phyloP scores from a whole-genome alignment of 2,888 invertebrate genomes.

The Tanypteryx hageni region DNA sequence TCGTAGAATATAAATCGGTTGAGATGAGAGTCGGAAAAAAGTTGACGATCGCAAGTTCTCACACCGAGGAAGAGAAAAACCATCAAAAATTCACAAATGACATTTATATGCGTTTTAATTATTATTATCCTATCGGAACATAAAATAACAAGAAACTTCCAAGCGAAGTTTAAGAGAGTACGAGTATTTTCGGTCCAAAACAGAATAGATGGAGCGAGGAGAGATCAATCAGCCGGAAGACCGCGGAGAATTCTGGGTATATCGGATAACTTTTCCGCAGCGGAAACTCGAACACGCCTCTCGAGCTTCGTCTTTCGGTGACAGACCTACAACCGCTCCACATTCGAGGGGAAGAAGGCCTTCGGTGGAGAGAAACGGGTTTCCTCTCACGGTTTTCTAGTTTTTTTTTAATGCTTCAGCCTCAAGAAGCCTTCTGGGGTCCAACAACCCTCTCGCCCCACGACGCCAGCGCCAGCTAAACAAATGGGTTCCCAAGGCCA shows the following conservation, averaged over 20 bases:
- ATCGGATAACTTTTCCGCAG: constrained; percentile 1
- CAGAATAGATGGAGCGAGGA: background rate
- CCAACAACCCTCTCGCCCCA: background rate
- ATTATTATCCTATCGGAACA: too few species aligned
- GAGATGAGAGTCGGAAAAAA: background rate
- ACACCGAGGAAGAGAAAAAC: background rate
- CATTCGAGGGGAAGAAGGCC: background rate
- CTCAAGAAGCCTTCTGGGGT: background rate
- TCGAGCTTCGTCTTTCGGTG: background rate
- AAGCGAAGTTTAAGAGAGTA: too few species aligned
- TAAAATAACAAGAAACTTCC: too few species aligned
- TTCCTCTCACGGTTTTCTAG: background rate
- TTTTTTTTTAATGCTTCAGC: background rate
- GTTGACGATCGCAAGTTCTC: background rate
- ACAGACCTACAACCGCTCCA: background rate
- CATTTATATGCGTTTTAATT: too few species aligned
- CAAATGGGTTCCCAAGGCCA: constrained; percentile 20
- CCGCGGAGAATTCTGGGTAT: constrained; percentile 7
- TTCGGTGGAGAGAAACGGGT: background rate
- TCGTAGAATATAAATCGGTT: background rate
- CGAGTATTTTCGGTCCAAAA: too few species aligned
- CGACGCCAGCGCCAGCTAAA: background rate
- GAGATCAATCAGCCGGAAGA: constrained; percentile 23
- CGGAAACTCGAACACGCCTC: background rate
- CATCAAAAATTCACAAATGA: too few species aligned